Evolutionary conservation across 2,797 vertebrate genomes (phyloP), one percentile per base, ranked within the genome.

Genomic region (Meda fulgida): DNA sequence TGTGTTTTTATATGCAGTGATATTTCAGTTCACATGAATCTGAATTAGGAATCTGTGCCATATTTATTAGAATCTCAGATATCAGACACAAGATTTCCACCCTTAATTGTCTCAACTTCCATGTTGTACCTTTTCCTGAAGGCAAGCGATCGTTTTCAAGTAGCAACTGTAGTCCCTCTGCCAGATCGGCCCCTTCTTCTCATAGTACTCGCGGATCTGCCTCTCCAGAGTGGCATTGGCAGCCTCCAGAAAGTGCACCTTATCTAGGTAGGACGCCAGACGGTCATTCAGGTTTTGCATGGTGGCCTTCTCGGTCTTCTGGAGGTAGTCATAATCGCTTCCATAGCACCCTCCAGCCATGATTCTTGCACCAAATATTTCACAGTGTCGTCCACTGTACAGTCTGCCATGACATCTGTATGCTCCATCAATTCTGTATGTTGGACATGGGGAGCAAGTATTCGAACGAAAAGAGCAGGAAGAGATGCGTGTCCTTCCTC

Each of bases 211-310:
- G 76, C 90, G 92, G 92, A 97, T 97, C 92, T 96, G 93, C 18
- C 38, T 14, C 92, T 97, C 96, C 91, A 97, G 91, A 83, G 96
- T 94, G 78, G 90, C 7, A 43, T 96, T 97, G 87, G 95, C 94
- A 76, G 90, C 93, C 89, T 99, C 97, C 94, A 99, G 93, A 65
- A 91, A 93, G 51, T 94, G 93, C 46, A 99, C 98, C 48, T 97
- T 97, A 0, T 98, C 96, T 93, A 99, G 88, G 93, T 99, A 99
- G 65, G 92, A 88, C 3, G 97, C 97, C 95, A 99, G 93, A 83
- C 97, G 98, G 84, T 98, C 96, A 0, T 99, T 99, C 70, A 99
- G 96, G 89, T 97, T 96, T 93, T 99, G 98, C 98, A 99, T 98
- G 91, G 97, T 97, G 92, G 96, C 36, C 93, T 99, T 99, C 91